Conservation (phyloP, 2,888 invertebrate genomes). For the Himalopsyche tibetana region DNA sequence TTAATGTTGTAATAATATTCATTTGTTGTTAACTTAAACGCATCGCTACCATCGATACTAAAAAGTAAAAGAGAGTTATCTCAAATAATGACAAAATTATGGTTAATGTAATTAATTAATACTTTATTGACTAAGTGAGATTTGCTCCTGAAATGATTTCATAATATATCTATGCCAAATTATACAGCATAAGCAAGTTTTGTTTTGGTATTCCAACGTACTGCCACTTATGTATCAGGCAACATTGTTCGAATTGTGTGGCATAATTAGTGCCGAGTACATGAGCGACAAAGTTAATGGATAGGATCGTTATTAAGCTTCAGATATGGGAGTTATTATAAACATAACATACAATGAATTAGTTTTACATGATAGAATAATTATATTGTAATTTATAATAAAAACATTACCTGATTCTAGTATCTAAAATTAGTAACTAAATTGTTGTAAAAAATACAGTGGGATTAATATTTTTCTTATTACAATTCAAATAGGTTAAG, state of each 20-base stretch:
- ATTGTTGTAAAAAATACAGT: no score
- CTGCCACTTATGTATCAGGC: slow-evolving; percentile 52
- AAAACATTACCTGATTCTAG: neutral
- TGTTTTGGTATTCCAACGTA: slow-evolving; percentile 1
- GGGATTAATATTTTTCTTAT: no score
- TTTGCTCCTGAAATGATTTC: no score
- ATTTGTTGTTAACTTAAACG: no score
- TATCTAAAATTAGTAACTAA: no score
- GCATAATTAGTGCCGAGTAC: slow-evolving; percentile 60
- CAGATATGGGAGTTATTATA: slow-evolving; percentile 41
- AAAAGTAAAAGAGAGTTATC: no score
- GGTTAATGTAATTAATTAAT: no score
- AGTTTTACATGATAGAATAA: neutral
- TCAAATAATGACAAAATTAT: no score
- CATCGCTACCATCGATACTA: no score
- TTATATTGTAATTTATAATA: neutral
- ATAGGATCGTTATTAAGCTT: slow-evolving; percentile 56
- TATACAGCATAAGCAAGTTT: neutral
- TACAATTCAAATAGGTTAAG: no score
- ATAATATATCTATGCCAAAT: neutral
- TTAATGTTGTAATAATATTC: no score
- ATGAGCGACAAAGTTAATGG: slow-evolving; percentile 56
- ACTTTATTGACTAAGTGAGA: no score
- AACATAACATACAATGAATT: neutral
- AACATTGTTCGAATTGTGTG: slow-evolving; percentile 64